Evolutionary conservation across 35 echinoderm and acorn worm genomes (phyloP).

Genomic region (Heliocidaris erythrogramma): DNA sequence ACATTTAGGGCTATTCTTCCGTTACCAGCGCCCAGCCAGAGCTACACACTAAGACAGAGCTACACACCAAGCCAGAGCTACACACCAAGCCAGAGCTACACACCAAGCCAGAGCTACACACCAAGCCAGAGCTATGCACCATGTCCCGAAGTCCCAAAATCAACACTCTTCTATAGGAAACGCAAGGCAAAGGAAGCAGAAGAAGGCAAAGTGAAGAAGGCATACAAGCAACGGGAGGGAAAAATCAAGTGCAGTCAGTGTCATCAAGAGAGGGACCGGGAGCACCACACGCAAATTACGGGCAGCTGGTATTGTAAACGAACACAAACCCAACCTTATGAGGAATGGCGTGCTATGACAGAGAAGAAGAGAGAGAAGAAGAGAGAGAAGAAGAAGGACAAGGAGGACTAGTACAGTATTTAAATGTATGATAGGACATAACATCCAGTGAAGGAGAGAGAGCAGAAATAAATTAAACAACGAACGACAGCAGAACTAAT

Average conservation of each 20-base stretch:
- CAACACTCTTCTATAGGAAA: not conserved
- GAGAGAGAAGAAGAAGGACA: not conserved
- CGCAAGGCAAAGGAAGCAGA: not conserved
- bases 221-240: not conserved
- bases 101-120: not conserved
- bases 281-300: not conserved
- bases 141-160: not conserved
- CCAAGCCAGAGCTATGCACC: not conserved
- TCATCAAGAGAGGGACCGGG: not conserved
- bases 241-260: constrained; percentile 25
- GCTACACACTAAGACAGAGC: too few species aligned
- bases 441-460: not conserved
- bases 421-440: not conserved
- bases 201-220: not conserved
- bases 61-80: not conserved
- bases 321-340: not conserved
- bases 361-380: not conserved
- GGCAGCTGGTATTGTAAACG: constrained; percentile 45
- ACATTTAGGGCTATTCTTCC: not conserved
- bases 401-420: not conserved
- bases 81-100: not conserved
- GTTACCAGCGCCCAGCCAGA: not conserved
- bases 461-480: too few species aligned
- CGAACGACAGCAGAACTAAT: too few species aligned
- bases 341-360: constrained; percentile 29